Base-by-base conservation (phyloP, 2,113 vertebrate species). In the Megaceryle maxima region DNA sequence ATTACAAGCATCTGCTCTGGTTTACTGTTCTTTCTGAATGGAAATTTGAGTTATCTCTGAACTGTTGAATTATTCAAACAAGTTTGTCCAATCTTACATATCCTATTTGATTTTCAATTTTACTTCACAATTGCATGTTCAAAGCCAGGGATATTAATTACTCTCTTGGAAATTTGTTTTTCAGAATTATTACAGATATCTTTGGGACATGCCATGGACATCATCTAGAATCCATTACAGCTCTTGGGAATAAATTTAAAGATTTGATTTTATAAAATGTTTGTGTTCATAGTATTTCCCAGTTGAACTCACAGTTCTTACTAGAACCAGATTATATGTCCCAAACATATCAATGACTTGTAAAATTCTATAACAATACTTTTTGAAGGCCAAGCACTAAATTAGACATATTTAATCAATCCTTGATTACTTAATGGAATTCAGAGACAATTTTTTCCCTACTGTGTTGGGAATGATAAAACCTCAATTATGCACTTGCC, bases 361-460 rank as follows among this genome's bases (percentile, higher is more conserved):
- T 48, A 88, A 86, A 55, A 79, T 85, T 64, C 39, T 94, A 20
- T 75, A 91, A 90, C 55, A 94, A 69, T 87, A 57, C 9, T 80
- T 67, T 56, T 80, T 67, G 43, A 16, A 87, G 50, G 12, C 46
- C 35, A 77, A 90, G 24, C 10, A 76, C 66, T 78, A 60, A 53
- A 37, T 35, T 44, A 88, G 69, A 50, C 8, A 57, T 56, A 78
- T 81, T 89, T 68, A 88, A 90, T 87, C 67, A 91, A 64, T 72
- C 28, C 48, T 93, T 95, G 79, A 96, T 95, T 96, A 55, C 29
- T 92, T 93, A 96, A 90, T 92, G 63, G 63, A 46, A 95, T 96
- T 94, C 83, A 89, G 25, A 93, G 16, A 6, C 50, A 25, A 95
- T 60, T 93, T 28, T 92, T 28, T 31, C 24, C 66, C 66, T 80